Evolutionary conservation across 2,113 vertebrate genomes (phyloP), one percentile per base, ranked within the genome.

Genomic region (Anseranas semipalmata): DNA sequence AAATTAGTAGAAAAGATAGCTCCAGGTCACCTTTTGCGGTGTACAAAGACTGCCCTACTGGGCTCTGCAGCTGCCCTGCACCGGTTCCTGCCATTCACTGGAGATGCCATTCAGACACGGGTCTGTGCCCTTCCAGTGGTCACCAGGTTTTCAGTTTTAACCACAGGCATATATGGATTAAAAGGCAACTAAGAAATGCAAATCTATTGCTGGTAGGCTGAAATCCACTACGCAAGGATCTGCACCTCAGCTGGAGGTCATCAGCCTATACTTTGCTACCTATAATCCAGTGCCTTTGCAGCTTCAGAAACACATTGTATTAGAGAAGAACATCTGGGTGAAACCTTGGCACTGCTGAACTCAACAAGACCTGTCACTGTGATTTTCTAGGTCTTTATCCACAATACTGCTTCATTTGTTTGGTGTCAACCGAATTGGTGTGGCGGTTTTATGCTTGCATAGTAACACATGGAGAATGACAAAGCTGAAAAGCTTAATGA

Each of bases 401-500:
- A 4, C 50, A 73, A 41, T 32, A 45, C 20, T 53, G 14, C 59
- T 94, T 93, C 24, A 7, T 35, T 86, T 80, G 66, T 58, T 80
- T 66, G 63, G 80, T 72, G 85, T 86, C 85, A 83, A 30, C 28
- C 12, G 24, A 73, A 90, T 83, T 30, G 60, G 15, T 43, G 41
- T 48, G 5, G 53, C 46, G 28, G 45, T 76, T 88, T 66, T 58
- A 58, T 45, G 48, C 35, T 70, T 85, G 45, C 41, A n/a, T 24
- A 37, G 24, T 85, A 85, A 73, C 30, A 60, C 0, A 4, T 75
- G 45, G 66, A 90, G 85, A 73, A 83, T 58, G 72, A 70, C 79
- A 73, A 70, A 33, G 46, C 63, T 90, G 79, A 88, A 90, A 70
- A 86, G 45, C 59, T 77, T 90, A 86, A 73, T 67, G 75, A 37